Base-by-base conservation (phyloP, 2,888 invertebrate genomes). In the Ophion ellenae region DNA sequence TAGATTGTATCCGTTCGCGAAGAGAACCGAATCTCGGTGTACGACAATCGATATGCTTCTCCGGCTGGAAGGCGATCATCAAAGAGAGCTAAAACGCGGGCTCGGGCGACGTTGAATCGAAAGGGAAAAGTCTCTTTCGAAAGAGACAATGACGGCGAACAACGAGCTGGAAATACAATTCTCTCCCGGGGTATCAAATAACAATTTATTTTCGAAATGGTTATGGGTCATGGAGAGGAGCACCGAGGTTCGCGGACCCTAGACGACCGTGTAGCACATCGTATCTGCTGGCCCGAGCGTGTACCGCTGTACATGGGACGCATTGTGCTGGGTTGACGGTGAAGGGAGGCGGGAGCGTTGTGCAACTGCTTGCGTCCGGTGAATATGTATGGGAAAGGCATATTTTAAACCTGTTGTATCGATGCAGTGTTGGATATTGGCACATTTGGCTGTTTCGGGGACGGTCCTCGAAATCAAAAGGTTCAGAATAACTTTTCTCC, bases 101-200 rank as follows among this genome's bases (percentile, higher is more conserved):
- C 57, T 47, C 57, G 28, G 61, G 47, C 40, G 20, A 10, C 53
- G 57, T 57, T 45, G 17, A 17, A 53, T 17, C 59, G 71, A 45
- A 47, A 66, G 70, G 70, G 40, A 74, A 57, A 80, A 84, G 64
- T 71, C 70, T 53, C 53, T 75, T 81, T 77, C 73, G 81, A 70
- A 81, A 47, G 86, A 77, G 78, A 86, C 86, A 86, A 86, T 78
- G 83, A 74, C 24, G 61, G 81, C 17, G 83, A 84, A 86, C 83
- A 80, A 84, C 73, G 83, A 81, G 86, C 77, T 86, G 86, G 91
- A 91, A 93, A 93, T 92, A 92, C 92, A 92, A 93, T 92, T 93
- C 93, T 92, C 53, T 53, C 53, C 53, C 92, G 93, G 91, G 91
- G 92, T 93, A 93, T 93, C 93, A 92, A 91, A 93, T 93, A 93